phyloP scores from a whole-genome alignment of 2,797 vertebrate genomes.

The Petrocephalus sullivani region DNA sequence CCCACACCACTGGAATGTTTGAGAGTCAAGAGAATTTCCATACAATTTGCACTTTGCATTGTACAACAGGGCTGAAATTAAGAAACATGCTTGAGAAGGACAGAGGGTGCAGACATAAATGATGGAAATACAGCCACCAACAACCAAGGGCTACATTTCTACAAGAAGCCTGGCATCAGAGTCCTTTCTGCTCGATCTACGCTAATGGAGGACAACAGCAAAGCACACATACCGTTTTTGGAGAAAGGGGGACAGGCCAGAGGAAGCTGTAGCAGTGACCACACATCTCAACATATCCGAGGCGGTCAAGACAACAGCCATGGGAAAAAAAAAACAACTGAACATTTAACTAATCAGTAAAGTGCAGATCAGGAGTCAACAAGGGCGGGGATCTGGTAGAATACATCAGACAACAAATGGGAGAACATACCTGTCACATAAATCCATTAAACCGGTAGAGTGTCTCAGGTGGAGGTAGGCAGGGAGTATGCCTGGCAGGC shows the following conservation, averaged over 20 bases:
- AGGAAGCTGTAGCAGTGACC: background rate
- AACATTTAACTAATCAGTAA: background rate
- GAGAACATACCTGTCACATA: background rate
- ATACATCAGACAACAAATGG: background rate
- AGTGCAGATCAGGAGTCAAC: background rate
- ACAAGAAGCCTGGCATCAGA: background rate
- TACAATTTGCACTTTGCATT: background rate
- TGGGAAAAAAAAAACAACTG: background rate
- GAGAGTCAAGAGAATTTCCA: background rate
- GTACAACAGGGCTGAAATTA: background rate
- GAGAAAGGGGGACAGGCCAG: background rate
- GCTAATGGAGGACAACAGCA: background rate
- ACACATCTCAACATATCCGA: background rate
- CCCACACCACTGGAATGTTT: background rate
- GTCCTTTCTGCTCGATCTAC: background rate
- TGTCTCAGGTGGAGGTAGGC: background rate
- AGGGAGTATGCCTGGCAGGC: background rate
- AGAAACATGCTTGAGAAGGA: background rate
- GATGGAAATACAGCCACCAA: background rate
- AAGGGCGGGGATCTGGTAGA: background rate
- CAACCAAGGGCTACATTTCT: background rate
- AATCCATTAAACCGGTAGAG: background rate
- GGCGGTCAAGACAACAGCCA: background rate
- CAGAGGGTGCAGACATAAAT: background rate
- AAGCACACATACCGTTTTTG: background rate